phyloP scores from a whole-genome alignment of 1,140 invertebrate genomes.

The Conopomorpha cramerella region DNA sequence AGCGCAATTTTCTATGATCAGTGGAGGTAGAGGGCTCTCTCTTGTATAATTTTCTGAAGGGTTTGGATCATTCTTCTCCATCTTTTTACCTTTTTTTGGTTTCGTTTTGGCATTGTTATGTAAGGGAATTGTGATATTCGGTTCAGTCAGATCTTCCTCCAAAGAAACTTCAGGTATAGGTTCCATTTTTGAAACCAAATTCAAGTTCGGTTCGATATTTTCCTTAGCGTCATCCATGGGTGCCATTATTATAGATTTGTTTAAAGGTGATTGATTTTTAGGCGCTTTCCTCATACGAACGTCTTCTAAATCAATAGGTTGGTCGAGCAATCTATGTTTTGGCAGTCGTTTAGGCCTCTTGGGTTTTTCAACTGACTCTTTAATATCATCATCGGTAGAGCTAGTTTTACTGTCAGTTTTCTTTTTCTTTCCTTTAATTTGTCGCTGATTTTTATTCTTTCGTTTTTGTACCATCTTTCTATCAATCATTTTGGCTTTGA shows the following conservation, averaged over 20 bases:
- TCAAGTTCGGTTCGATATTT: conserved; percentile 7
- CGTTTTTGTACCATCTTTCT: conserved; percentile 11
- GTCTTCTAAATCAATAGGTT: conserved; percentile 22
- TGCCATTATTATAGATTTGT: background rate
- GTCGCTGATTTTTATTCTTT: conserved; percentile 9
- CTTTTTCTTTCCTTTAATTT: too few relatives aligned
- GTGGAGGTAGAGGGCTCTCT: background rate
- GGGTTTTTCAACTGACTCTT: conserved; percentile 3
- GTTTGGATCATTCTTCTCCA: background rate
- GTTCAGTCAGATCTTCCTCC: conserved; percentile 3
- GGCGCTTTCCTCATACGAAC: conserved; percentile 23
- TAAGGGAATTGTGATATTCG: conserved; percentile 4
- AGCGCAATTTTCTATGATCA: background rate
- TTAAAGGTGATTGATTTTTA: background rate
- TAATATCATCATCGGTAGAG: conserved; percentile 6
- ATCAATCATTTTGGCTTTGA: conserved; percentile 17
- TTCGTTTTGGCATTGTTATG: conserved; percentile 9
- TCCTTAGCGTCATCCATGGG: background rate
- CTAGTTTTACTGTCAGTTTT: conserved; percentile 7
- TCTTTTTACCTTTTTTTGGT: background rate
- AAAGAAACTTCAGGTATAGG: conserved; percentile 10
- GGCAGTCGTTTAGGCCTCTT: too few relatives aligned
- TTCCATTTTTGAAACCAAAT: conserved; percentile 20
- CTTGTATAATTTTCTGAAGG: background rate
- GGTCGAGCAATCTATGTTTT: too few relatives aligned